These are phyloP conservation scores for Motacilla tschutschensis DNA, from an alignment of 2,113 vertebrate genomes.

Conservation along the genomic window DNA sequence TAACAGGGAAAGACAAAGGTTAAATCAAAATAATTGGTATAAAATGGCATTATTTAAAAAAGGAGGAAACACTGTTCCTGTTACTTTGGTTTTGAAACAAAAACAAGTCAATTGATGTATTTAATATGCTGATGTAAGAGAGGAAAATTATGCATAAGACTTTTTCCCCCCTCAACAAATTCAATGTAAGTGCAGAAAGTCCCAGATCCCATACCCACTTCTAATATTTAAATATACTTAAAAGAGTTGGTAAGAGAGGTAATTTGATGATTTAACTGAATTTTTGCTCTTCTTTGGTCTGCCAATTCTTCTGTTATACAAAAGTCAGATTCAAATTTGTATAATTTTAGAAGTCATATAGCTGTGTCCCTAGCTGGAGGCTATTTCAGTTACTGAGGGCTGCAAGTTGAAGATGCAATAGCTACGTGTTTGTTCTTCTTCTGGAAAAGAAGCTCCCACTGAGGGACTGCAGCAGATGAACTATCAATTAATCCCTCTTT, in stretches of 20 bases:
- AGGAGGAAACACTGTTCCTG: not conserved
- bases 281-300: not conserved
- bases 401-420: not conserved
- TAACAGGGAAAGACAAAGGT: not conserved
- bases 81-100: not conserved
- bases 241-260: not conserved
- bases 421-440: not conserved
- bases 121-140: not conserved
- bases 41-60: not conserved
- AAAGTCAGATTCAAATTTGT: not conserved
- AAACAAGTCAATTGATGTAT: not conserved
- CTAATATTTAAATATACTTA: not conserved
- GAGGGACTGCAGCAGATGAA: not conserved
- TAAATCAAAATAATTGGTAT: not conserved
- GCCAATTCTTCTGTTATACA: not conserved
- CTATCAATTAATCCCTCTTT: constrained; percentile 33
- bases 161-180: not conserved
- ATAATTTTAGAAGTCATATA: not conserved
- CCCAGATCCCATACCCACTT: not conserved
- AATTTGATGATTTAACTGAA: not conserved
- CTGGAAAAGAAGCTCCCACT: not conserved
- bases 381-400: not conserved
- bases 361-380: not conserved
- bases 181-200: not conserved
- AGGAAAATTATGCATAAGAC: not conserved